These are phyloP conservation scores for Rhinophrynus dorsalis DNA, from an alignment of 2,797 vertebrate species.

Conservation along the genomic window DNA sequence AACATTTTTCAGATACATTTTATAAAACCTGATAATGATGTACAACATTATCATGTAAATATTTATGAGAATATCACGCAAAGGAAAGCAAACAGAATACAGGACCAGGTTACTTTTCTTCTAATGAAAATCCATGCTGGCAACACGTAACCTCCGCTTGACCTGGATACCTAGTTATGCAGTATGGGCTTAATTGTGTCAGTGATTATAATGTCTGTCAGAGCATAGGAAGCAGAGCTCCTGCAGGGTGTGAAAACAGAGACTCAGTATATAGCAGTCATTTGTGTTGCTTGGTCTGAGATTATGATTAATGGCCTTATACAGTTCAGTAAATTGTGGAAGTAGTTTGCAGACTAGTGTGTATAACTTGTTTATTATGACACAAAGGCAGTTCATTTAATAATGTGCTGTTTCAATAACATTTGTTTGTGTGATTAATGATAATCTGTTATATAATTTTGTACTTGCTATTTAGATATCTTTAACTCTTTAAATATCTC, in stretches of 20 bases:
- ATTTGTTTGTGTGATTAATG: background rate
- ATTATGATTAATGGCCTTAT: background rate
- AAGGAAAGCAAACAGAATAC: too few relatives aligned
- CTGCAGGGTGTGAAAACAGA: background rate
- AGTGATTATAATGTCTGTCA: background rate
- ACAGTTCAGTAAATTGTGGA: background rate
- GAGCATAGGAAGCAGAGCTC: background rate
- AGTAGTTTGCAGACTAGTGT: background rate
- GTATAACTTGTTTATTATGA: background rate
- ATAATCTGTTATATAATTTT: too few relatives aligned
- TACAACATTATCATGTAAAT: background rate
- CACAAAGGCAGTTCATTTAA: background rate
- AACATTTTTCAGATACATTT: too few relatives aligned
- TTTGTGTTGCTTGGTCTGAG: background rate
- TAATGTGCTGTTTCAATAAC: background rate
- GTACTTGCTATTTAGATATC: too few relatives aligned
- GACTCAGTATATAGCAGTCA: background rate
- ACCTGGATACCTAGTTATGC: background rate
- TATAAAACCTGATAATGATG: background rate
- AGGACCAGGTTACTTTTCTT: background rate
- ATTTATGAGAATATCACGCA: background rate
- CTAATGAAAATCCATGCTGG: background rate
- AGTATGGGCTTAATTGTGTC: background rate
- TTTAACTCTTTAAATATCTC: too few relatives aligned
- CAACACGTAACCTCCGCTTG: background rate